Percentiles rank a stretch among this genome's conserved stretches.
phyloP scores from a whole-genome alignment of 2,113 vertebrate species.

The Eulacestoma nigropectus region DNA sequence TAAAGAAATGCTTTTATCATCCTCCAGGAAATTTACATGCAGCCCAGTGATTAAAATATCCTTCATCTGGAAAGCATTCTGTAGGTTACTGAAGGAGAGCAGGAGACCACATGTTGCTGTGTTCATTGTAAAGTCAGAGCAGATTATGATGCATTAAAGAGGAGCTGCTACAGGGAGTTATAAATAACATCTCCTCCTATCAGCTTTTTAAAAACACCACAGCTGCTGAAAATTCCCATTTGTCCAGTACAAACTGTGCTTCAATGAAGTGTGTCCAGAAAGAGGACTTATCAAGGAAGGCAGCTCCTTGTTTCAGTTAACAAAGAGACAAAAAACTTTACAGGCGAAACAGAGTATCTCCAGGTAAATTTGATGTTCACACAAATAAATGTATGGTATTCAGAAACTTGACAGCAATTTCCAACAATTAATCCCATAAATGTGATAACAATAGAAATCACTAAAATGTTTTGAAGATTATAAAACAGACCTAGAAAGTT shows the following conservation, averaged over 20 bases:
- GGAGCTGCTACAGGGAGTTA: neutral
- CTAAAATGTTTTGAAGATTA: neutral
- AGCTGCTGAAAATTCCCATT: constrained; percentile 18
- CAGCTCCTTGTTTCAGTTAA: neutral
- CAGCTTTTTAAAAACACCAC: neutral
- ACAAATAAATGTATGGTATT: neutral
- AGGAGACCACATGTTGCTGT: neutral
- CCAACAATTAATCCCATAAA: neutral
- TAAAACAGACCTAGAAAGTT: neutral
- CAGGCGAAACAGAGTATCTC: neutral
- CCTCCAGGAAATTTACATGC: neutral
- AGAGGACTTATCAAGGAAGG: neutral
- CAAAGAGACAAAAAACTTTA: neutral
- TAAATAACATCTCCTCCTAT: constrained; percentile 4
- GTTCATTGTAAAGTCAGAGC: neutral
- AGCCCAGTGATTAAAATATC: neutral
- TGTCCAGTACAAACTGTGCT: neutral
- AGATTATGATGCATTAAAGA: neutral
- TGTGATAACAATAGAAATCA: neutral
- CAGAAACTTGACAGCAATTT: neutral
- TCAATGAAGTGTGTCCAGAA: neutral
- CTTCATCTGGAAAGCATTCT: neutral
- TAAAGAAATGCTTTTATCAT: neutral
- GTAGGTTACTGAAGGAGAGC: neutral
- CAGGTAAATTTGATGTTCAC: neutral